phyloP scores from a whole-genome alignment of 2,888 invertebrate species.

The Stenichneumon culpator region DNA sequence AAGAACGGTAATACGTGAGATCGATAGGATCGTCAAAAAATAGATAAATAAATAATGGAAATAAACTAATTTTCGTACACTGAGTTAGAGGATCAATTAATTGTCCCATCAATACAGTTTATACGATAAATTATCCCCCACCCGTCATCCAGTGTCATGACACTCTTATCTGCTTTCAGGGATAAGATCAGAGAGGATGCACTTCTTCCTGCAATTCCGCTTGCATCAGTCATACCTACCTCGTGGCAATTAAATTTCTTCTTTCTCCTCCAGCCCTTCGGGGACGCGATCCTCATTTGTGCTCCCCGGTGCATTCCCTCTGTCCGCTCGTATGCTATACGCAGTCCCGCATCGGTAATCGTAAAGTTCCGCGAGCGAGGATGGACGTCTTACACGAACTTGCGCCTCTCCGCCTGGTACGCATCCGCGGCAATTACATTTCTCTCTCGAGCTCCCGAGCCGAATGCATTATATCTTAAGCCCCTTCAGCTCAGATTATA shows the following conservation, averaged over 20 bases:
- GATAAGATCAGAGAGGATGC: neutral
- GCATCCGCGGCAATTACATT: conserved; percentile 54
- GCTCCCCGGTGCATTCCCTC: neutral
- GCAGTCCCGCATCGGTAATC: conserved; percentile 2
- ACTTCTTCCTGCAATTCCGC: neutral
- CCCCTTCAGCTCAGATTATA: conserved; percentile 54
- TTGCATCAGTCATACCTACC: neutral
- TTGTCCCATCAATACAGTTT: too few species aligned
- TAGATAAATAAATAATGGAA: too few species aligned
- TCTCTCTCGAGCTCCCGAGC: conserved; percentile 34
- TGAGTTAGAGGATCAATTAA: too few species aligned
- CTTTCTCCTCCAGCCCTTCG: neutral
- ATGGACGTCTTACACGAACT: conserved; percentile 6
- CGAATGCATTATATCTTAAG: conserved; percentile 55
- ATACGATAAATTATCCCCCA: too few species aligned
- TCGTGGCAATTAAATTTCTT: conserved; percentile 11
- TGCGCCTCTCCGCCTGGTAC: conserved; percentile 3
- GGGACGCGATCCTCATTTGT: conserved; percentile 19
- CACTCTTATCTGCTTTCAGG: neutral
- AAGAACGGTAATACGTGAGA: too few species aligned
- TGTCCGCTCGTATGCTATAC: neutral
- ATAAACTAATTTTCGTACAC: too few species aligned
- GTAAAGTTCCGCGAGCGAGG: conserved; percentile 19
- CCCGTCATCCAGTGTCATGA: too few species aligned
- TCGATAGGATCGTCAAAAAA: too few species aligned